Evolutionary conservation across 2,113 vertebrate species (phyloP), one percentile per base, ranked within the genome.

Genomic region (Ceyx margarethae): DNA sequence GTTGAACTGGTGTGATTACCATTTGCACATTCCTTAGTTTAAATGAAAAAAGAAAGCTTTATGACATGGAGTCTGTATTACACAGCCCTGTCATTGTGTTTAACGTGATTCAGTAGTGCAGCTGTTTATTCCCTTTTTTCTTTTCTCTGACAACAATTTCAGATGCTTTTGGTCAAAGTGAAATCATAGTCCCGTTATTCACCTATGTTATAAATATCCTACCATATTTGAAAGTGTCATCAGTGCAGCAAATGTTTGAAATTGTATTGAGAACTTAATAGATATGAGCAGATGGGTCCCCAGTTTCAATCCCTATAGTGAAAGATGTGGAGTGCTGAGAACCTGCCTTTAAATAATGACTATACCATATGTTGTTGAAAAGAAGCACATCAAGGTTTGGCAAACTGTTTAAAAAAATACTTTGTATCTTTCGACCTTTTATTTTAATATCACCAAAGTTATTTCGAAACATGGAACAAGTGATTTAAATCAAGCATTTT

Each of bases 331-430:
- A 69, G 56, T 81, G 86, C 93, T 60, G 94, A 93, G 81, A 95
- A 88, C 62, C n/a, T 54, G 85, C 62, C 72, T 93, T 96, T 90
- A 94, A 90, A 81, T 93, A 91, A 92, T 92, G 85, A 94, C 61
- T 96, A 85, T 94, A 92, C 86, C 94, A 96, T 95, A 95, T 93
- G 97, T 93, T 91, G 62, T 64, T 81, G 86, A 65, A 90, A 91
- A 93, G 87, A 93, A 93, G 88, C 57, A 84, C 78, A 35, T 64
- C 42, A 81, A 77, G 35, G 71, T 69, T 78, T 86, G 87, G 80
- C 77, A 93, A 81, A 89, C 69, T 77, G 81, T 79, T 82, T 81
- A 56, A 57, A 86, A 90, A 94, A 91, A 78, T 71, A 66, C 77
- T 94, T 86, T 42, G 13, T 79, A 61, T 91, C 3, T 6, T 83